Conservation (phyloP, 2,888 invertebrate species). For the Drosophila ustulata region DNA sequence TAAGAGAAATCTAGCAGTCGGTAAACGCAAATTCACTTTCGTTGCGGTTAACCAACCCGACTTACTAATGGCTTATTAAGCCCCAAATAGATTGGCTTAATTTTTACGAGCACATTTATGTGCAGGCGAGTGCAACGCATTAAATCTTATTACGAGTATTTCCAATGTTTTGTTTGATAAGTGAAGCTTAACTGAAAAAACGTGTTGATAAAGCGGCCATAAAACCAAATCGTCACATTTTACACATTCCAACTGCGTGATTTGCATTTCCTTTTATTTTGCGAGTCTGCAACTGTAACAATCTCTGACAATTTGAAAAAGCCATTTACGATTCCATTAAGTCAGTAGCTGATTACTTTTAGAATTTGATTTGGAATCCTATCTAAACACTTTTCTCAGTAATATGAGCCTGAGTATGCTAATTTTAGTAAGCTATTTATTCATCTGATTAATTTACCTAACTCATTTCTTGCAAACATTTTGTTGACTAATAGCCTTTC, state of each 20-base stretch:
- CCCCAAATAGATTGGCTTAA: constrained; percentile 75
- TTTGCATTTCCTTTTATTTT: constrained; percentile 21
- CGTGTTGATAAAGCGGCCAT: constrained; percentile 57
- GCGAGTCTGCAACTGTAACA: not conserved
- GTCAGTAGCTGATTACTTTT: not conserved
- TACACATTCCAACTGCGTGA: constrained; percentile 30
- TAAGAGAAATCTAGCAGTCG: constrained; percentile 65
- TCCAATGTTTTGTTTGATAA: constrained; percentile 31
- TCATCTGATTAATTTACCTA: not conserved
- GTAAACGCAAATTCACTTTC: constrained; percentile 72
- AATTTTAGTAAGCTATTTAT: not conserved
- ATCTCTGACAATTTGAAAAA: not conserved
- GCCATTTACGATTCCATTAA: not conserved
- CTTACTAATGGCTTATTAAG: constrained; percentile 78
- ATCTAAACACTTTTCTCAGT: not conserved
- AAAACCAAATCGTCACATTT: constrained; percentile 53
- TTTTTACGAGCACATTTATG: constrained; percentile 59
- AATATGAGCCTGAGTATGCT: not conserved
- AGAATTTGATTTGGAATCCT: not conserved
- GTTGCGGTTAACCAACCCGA: constrained; percentile 76
- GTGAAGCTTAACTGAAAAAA: constrained; percentile 44
- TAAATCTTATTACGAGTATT: constrained; percentile 50
- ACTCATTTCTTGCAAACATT: not conserved
- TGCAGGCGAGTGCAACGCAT: constrained; percentile 68
- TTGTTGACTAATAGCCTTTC: not conserved